Percentiles rank a stretch among this genome's conserved stretches.
These are phyloP conservation scores for Andrena dorsata DNA, from an alignment of 2,888 invertebrate species.

Conservation along the genomic window DNA sequence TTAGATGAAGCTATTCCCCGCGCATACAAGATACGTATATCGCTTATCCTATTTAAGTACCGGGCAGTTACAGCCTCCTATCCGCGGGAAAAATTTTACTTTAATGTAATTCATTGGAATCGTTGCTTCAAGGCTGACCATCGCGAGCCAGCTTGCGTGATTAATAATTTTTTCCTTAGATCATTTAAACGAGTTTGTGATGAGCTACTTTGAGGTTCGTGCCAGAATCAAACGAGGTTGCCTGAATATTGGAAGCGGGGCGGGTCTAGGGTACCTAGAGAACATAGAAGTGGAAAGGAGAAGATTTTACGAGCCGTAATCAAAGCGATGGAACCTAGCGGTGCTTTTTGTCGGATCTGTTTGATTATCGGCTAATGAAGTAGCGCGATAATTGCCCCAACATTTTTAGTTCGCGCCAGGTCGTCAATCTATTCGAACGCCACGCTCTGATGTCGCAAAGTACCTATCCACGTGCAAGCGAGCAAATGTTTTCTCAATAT, in stretches of 20 bases:
- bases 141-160: slow-evolving; percentile 25
- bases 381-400: slow-evolving; percentile 30
- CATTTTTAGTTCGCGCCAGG: slow-evolving; percentile 10
- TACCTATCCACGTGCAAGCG: not conserved
- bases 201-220: slow-evolving; percentile 35
- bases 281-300: slow-evolving; percentile 19
- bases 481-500: slow-evolving; percentile 3
- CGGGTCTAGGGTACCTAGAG: not conserved
- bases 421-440: slow-evolving; percentile 12
- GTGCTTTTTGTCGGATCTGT: slow-evolving; percentile 32
- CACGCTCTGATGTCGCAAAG: not conserved
- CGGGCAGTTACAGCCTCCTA: not conserved
- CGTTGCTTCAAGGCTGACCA: slow-evolving; percentile 18
- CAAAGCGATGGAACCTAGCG: slow-evolving; percentile 16
- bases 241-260: slow-evolving; percentile 27
- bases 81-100: slow-evolving; percentile 17
- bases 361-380: slow-evolving; percentile 43
- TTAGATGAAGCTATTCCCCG: slow-evolving; percentile 14
- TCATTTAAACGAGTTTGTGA: slow-evolving; percentile 40
- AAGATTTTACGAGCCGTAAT: slow-evolving; percentile 33
- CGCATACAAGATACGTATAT: not conserved
- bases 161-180: slow-evolving; percentile 26
- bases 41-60: slow-evolving; percentile 14
- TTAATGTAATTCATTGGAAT: slow-evolving; percentile 30
- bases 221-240: slow-evolving; percentile 25